phyloP scores from a whole-genome alignment of 2,113 vertebrate species.

The Ginglymostoma cirratum region DNA sequence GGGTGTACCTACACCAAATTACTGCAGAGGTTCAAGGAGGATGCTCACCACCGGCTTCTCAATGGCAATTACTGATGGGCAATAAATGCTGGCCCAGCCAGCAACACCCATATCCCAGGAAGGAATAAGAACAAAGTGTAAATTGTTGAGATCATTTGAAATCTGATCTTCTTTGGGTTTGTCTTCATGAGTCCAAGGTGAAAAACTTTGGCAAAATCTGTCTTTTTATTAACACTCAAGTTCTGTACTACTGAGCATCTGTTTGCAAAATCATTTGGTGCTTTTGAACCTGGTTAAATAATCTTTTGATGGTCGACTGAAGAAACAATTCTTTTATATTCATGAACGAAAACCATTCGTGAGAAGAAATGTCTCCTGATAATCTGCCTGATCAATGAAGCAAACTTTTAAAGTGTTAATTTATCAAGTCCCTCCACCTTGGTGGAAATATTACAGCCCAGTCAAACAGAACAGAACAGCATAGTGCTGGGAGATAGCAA shows the following conservation, averaged over 20 bases:
- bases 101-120: too few relatives aligned
- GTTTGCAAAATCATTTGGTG: background rate
- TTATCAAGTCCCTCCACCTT: background rate
- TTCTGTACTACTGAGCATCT: too few relatives aligned
- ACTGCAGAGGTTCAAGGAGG: too few relatives aligned
- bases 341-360: conserved; percentile 10
- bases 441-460: background rate
- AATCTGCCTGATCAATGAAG: background rate
- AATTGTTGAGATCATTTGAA: too few relatives aligned
- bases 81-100: too few relatives aligned
- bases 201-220: background rate
- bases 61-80: too few relatives aligned
- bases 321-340: conserved; percentile 20
- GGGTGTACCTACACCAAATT: too few relatives aligned
- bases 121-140: too few relatives aligned
- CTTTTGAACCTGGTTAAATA: background rate
- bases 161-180: too few relatives aligned
- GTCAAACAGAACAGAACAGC: background rate
- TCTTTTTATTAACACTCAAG: too few relatives aligned
- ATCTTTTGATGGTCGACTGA: background rate
- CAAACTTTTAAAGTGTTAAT: background rate
- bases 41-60: too few relatives aligned
- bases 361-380: background rate
- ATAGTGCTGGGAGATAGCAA: background rate
- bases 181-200: background rate